Conservation (phyloP, 1,140 invertebrate genomes). For the Papilio polytes region DNA sequence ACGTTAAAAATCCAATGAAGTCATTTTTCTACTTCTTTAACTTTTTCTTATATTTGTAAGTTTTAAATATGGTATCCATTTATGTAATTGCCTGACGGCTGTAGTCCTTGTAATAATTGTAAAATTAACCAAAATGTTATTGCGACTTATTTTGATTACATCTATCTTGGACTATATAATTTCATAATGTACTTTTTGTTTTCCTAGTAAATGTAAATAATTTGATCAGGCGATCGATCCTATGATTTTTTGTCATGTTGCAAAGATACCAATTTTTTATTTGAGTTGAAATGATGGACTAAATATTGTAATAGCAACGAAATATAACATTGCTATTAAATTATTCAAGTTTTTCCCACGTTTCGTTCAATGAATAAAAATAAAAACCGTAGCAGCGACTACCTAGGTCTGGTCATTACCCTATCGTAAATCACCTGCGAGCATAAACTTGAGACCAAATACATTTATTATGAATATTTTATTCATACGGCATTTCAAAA, state of each 20-base stretch:
- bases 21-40: neutral
- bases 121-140: neutral
- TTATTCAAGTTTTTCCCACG: neutral
- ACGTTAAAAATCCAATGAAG: neutral
- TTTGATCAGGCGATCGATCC: neutral
- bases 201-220: neutral
- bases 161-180: neutral
- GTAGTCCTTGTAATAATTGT: neutral
- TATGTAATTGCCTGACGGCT: neutral
- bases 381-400: neutral
- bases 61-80: neutral
- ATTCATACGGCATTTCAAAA: neutral
- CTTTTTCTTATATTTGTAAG: neutral
- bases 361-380: neutral
- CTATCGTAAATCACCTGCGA: neutral
- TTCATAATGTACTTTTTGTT: neutral
- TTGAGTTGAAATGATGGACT: neutral
- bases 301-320: neutral
- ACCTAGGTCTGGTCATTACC: neutral
- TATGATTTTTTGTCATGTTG: too few species aligned
- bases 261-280: neutral
- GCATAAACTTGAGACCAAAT: neutral
- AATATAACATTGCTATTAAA: neutral
- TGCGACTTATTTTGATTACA: neutral
- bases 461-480: neutral